Evolutionary conservation across 2,113 vertebrate genomes (phyloP).

Genomic region (Todiramphus saurophagus): DNA sequence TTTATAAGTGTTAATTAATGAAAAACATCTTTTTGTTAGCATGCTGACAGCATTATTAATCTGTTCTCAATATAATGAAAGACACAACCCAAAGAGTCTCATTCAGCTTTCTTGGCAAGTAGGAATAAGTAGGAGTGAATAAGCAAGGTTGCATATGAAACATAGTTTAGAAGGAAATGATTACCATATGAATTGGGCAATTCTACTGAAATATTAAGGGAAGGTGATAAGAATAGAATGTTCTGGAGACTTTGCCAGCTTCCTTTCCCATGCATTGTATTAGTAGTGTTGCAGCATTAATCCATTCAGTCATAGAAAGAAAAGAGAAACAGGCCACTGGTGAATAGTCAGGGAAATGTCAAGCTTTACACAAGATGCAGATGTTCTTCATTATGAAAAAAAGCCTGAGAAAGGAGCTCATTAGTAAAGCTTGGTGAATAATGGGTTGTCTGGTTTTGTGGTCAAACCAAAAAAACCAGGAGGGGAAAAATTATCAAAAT

Average conservation of each 20-base stretch:
- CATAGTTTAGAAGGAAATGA: conserved; percentile 40
- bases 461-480: background rate
- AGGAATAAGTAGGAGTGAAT: background rate
- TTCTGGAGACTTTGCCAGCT: background rate
- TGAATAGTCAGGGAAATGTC: conserved; percentile 38
- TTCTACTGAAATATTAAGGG: conserved; percentile 14
- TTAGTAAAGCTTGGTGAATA: conserved; percentile 15
- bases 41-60: conserved; percentile 18
- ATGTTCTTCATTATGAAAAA: conserved; percentile 37
- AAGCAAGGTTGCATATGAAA: conserved; percentile 24
- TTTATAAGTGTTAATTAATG: conserved; percentile 36
- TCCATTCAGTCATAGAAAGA: background rate
- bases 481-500: background rate
- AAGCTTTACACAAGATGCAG: conserved; percentile 16
- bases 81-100: background rate
- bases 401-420: conserved; percentile 15
- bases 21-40: conserved; percentile 16
- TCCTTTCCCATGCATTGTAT: background rate
- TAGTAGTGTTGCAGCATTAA: background rate
- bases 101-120: conserved; percentile 13
- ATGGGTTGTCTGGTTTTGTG: background rate
- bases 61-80: background rate
- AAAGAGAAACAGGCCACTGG: background rate
- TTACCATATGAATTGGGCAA: conserved; percentile 47
- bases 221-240: conserved; percentile 39